Percentiles rank a stretch among this genome's conserved stretches.
Conservation (phyloP, 2,888 invertebrate genomes). For the Deilephila porcellus region DNA sequence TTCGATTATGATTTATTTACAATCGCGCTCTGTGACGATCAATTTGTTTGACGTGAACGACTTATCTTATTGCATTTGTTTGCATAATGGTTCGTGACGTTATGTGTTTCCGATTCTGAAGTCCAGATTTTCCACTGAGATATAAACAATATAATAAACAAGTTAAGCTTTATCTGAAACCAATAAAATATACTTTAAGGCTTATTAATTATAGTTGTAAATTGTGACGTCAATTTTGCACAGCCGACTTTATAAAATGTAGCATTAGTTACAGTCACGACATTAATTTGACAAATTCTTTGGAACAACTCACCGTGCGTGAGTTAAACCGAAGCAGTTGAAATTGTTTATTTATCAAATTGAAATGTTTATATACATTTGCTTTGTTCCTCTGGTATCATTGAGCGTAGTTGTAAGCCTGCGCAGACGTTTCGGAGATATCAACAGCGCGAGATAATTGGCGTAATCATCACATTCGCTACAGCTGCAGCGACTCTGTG, state of each 20-base stretch:
- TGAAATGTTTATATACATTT: constrained; percentile 9
- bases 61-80: constrained; percentile 20
- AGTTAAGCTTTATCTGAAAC: not conserved
- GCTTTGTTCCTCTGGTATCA: not conserved
- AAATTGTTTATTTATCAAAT: not conserved
- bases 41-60: constrained; percentile 31
- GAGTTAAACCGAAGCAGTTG: not conserved
- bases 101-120: not conserved
- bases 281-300: not conserved
- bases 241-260: constrained; percentile 1
- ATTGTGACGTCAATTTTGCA: not conserved
- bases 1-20: constrained; percentile 31
- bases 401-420: constrained; percentile 9
- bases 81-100: constrained; percentile 6
- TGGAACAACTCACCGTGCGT: not conserved
- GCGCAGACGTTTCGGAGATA: constrained; percentile 19
- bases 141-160: not conserved
- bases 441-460: constrained; percentile 29
- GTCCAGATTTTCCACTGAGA: constrained; percentile 6
- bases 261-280: not conserved
- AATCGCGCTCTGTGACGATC: constrained; percentile 22
- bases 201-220: not conserved
- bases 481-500: constrained; percentile 30
- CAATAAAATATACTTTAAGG: not conserved
- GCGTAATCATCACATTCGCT: constrained; percentile 30